A percentile compares a stretch with the other conserved stretches of the same genome.
Evolutionary conservation across 2,888 invertebrate species (phyloP).

Genomic region (Drosophila sordidula): DNA sequence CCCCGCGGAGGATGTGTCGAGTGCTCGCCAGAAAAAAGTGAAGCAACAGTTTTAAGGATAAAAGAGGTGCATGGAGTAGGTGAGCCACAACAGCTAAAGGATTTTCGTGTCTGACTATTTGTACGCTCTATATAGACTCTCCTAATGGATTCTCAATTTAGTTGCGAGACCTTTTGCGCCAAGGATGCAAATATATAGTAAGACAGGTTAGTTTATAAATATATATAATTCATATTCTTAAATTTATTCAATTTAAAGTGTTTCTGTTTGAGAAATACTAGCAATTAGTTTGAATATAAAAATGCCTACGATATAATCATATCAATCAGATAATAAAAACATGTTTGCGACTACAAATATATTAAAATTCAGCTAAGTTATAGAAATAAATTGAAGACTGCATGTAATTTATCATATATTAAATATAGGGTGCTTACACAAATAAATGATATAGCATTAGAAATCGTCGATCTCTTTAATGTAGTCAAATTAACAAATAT

Average conservation of each 20-base stretch:
- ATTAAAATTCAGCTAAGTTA: neutral
- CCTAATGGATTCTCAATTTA: no score
- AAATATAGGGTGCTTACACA: neutral
- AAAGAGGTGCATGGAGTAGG: neutral
- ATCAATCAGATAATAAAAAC: neutral
- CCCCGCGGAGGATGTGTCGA: neutral
- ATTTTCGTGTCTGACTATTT: neutral
- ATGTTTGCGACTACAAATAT: neutral
- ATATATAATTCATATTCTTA: no score
- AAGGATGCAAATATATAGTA: no score
- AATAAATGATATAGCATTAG: conserved; percentile 14
- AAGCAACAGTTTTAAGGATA: conserved; percentile 23
- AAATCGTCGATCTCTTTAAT: conserved; percentile 25
- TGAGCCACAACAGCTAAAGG: neutral
- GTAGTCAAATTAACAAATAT: conserved; percentile 42
- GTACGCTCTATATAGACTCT: no score
- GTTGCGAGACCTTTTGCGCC: no score
- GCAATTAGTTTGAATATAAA: neutral
- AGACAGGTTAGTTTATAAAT: no score
- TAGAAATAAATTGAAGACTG: neutral
- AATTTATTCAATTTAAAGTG: no score
- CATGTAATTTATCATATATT: neutral
- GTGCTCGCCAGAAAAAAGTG: conserved; percentile 4
- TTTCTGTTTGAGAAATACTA: neutral
- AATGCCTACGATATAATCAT: neutral